Base-by-base conservation (phyloP, 2,797 vertebrate species). In the Clarias pachynema region DNA sequence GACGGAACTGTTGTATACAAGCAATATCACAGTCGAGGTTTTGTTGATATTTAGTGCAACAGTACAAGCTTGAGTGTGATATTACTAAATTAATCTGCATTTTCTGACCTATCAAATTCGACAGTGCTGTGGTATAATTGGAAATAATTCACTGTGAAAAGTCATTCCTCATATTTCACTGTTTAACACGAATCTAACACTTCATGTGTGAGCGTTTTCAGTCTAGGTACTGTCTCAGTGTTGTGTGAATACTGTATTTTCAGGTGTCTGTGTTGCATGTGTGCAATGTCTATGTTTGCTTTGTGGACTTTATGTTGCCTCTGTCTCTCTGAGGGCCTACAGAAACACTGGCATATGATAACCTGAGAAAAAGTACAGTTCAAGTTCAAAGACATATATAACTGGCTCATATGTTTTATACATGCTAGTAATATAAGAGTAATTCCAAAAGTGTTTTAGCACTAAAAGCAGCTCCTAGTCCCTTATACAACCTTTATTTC, bases 181-280 rank as follows among this genome's bases (percentile, higher is more conserved):
- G 81, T 87, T 85, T 59, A 82, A 87, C 84, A 89, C 80, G 82
- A 59, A 86, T 87, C 53, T 78, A 81, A 86, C 84, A 85, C 81
- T 14, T 87, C 83, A 88, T 69, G 49, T 65, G 83, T 84, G 85
- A 59, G 31, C 40, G 49, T 59, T 40, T 82, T 62, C 77, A 78
- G 81, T 14, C 86, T 66, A 87, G 78, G 81, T 57, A 60, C 84
- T 85, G 85, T 91, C 81, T 89, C 86, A 86, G 40, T 86, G 85
- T 89, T 80, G 81, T 89, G 85, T 89, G 82, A 84, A 81, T 86
- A 53, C 49, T 53, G 49, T 53, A 93, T 94, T 92, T 93, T 91
- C 93, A 87, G 79, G 88, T 91, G 86, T 93, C 93, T 89, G 92
- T 92, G 84, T 94, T 93, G 91, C 92, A 73, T 90, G 91, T 88